phyloP scores from a whole-genome alignment of 1,140 invertebrate genomes.

The Ylistrum balloti region DNA sequence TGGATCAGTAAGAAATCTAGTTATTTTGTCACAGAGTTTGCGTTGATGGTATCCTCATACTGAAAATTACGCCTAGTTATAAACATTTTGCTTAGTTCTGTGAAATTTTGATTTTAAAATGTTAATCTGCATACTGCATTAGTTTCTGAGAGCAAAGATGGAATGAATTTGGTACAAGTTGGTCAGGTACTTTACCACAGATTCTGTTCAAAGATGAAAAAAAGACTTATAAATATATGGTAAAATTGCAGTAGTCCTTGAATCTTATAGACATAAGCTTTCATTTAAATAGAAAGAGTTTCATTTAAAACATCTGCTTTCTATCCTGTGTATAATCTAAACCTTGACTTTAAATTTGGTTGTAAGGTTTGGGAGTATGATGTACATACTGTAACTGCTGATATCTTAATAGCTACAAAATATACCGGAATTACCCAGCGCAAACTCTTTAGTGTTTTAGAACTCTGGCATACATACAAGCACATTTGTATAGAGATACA shows the following conservation, averaged over 20 bases:
- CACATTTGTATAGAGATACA: background rate
- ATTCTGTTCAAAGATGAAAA: no score
- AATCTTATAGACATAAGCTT: no score
- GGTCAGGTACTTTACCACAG: no score
- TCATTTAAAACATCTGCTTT: no score
- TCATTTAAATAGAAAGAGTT: no score
- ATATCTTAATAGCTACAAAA: background rate
- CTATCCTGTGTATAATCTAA: no score
- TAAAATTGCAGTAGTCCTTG: no score
- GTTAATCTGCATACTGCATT: background rate
- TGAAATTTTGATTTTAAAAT: background rate
- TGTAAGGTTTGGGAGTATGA: background rate
- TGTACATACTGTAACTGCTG: no score
- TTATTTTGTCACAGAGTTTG: background rate
- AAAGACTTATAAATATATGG: no score
- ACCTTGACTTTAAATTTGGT: background rate
- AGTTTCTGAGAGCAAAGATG: background rate
- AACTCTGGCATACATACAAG: background rate
- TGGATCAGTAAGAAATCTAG: background rate
- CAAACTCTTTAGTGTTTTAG: background rate
- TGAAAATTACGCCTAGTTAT: no score
- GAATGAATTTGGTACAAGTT: background rate
- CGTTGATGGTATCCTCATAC: background rate
- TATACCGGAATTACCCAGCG: background rate
- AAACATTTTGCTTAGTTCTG: no score